phyloP scores from a whole-genome alignment of 2,888 invertebrate genomes.

The Auanema sp. region DNA sequence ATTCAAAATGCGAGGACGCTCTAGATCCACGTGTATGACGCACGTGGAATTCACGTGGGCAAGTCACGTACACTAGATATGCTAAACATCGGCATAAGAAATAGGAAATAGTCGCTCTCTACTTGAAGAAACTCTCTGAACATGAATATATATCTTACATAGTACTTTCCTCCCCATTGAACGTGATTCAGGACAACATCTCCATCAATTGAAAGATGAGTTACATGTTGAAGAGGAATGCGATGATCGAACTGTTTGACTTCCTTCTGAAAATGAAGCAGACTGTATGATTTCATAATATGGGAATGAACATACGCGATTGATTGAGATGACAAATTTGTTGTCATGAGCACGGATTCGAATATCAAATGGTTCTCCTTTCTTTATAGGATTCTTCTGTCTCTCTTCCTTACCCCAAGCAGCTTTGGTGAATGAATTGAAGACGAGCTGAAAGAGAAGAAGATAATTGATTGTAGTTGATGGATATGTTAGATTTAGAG shows the following conservation, averaged over 20 bases:
- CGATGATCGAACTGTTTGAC: slow-evolving; percentile 54
- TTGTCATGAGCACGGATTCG: slow-evolving; percentile 56
- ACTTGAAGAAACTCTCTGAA: no score
- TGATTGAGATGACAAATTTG: slow-evolving; percentile 48
- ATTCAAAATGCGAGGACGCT: no score
- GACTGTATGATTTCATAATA: slow-evolving; percentile 1
- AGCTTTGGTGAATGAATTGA: slow-evolving; percentile 51
- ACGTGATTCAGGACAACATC: slow-evolving; percentile 51
- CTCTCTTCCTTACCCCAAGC: slow-evolving; percentile 58
- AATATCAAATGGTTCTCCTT: slow-evolving; percentile 55
- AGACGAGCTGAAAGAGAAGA: slow-evolving; percentile 41
- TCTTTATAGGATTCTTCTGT: slow-evolving; percentile 56
- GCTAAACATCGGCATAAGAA: no score
- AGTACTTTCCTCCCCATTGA: slow-evolving; percentile 58
- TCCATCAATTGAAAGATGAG: slow-evolving; percentile 54
- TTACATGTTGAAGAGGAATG: slow-evolving; percentile 49
- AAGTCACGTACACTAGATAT: no score
- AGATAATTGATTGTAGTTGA: neutral
- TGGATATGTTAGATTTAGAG: neutral
- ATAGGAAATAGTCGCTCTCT: no score
- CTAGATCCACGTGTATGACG: no score
- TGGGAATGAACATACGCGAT: slow-evolving; percentile 29
- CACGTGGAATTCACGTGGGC: no score
- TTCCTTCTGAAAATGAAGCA: slow-evolving; percentile 37
- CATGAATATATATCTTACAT: no score